These are phyloP conservation scores for Liopterus haemorrhoidalis DNA, from an alignment of 2,888 invertebrate genomes.

Conservation along the genomic window DNA sequence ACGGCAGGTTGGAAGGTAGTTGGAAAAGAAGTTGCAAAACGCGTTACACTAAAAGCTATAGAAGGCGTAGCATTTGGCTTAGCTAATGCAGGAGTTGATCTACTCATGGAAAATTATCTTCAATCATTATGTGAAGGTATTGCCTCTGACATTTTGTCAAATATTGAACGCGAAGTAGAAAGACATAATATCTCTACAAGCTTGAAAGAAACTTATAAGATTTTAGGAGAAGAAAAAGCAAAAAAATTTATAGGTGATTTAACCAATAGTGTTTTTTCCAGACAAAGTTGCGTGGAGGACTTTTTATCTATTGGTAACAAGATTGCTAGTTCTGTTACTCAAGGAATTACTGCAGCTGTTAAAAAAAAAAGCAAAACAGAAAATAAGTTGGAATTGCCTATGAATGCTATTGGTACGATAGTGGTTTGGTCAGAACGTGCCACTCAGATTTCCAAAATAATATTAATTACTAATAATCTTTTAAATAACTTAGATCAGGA, in stretches of 20 bases:
- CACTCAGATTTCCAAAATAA: too few species aligned
- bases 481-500: too few species aligned
- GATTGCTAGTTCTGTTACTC: neutral
- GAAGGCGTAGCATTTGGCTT: constrained; percentile 20
- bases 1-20: constrained; percentile 9
- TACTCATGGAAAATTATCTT: constrained; percentile 21
- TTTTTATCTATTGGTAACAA: neutral
- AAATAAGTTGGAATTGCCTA: too few species aligned
- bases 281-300: too few species aligned
- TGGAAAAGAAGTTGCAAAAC: constrained; percentile 18
- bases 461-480: too few species aligned
- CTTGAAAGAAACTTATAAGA: constrained; percentile 9
- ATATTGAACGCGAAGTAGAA: constrained; percentile 11
- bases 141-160: constrained; percentile 9
- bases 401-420: too few species aligned
- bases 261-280: constrained; percentile 17
- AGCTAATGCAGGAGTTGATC: constrained; percentile 17
- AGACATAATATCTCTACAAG: constrained; percentile 1
- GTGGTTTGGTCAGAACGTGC: too few species aligned
- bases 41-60: constrained; percentile 17
- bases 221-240: constrained; percentile 12
- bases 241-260: constrained; percentile 12
- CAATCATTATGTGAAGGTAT: constrained; percentile 20
- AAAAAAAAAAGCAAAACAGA: too few species aligned
- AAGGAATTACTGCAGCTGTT: neutral